Conservation (phyloP, 2,888 invertebrate species). For the Gibbula magus region DNA sequence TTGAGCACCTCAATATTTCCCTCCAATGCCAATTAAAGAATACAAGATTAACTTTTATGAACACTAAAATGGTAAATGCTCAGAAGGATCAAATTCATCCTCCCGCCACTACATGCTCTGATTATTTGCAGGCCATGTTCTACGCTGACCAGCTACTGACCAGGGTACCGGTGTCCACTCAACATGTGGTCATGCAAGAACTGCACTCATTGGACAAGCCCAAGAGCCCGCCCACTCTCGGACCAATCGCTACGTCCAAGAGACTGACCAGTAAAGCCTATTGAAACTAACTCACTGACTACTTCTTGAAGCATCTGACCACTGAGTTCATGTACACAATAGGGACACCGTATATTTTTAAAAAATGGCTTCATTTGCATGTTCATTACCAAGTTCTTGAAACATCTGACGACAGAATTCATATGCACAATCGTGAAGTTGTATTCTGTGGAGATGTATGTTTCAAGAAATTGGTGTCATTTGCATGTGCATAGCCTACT, state of each 20-base stretch:
- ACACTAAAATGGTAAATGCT: no score
- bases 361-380: background rate
- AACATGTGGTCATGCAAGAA: conserved; percentile 56
- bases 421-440: background rate
- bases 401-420: background rate
- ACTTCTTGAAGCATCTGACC: background rate
- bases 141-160: conserved; percentile 73
- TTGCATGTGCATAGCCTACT: background rate
- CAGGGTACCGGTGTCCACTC: conserved; percentile 51
- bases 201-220: conserved; percentile 27
- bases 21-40: no score
- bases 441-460: background rate
- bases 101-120: no score
- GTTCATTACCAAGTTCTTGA: background rate
- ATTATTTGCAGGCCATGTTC: conserved; percentile 69
- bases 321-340: background rate
- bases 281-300: conserved; percentile 12
- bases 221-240: conserved; percentile 6
- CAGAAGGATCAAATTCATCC: no score
- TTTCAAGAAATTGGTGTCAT: background rate
- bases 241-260: conserved; percentile 32
- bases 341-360: background rate
- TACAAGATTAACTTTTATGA: no score
- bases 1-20: no score
- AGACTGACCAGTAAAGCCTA: conserved; percentile 33